Evolutionary conservation across 2,797 vertebrate genomes (phyloP), one percentile per base, ranked within the genome.

Genomic region (Anguilla anguilla): DNA sequence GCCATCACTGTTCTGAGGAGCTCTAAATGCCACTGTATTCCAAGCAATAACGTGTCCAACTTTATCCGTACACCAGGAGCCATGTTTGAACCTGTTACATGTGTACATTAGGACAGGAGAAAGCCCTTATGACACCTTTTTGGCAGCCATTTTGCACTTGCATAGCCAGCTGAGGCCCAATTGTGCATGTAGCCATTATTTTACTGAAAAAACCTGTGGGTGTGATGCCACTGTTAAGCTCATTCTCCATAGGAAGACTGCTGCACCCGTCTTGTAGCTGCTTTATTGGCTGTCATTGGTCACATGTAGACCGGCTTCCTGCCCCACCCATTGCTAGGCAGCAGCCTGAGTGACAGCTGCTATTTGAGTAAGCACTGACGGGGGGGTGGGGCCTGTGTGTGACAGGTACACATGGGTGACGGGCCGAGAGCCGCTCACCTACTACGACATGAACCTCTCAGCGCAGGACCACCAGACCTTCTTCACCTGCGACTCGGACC

Each of bases 381-480:
- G 35, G 72, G 31, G 35, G 35, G 35, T 1, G 35, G 49, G 49
- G 49, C 49, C 4, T 51, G 49, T 51, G 49, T 51, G 84, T 82
- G 17, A 22, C 94, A 99, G 98, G 91, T 99, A 99, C 69, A 98
- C 97, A 0, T 99, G 98, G 98, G 98, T 99, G 86, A 99, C 98
- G 0, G 98, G 98, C 93, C 95, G 98, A 94, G 98, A 99, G 88
- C 98, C 98, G 43, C 94, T 99, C 92, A 99, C 98, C 0, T 99
- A 99, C 92, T 99, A 99, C n/a, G 98, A 98, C 92, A 98, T 98
- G 98, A 98, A 98, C 95, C 95, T 99, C 92, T 99, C 97, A 0
- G 97, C 98, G 0, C 98, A 99, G 90, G 98, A 99, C 93, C 98
- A 99, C 92, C 98, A 99, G 94, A 99, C 98, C 0, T 99, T 98